Conservation (phyloP, 2,113 vertebrate genomes). For the Sinocyclocheilus rhinocerous region DNA sequence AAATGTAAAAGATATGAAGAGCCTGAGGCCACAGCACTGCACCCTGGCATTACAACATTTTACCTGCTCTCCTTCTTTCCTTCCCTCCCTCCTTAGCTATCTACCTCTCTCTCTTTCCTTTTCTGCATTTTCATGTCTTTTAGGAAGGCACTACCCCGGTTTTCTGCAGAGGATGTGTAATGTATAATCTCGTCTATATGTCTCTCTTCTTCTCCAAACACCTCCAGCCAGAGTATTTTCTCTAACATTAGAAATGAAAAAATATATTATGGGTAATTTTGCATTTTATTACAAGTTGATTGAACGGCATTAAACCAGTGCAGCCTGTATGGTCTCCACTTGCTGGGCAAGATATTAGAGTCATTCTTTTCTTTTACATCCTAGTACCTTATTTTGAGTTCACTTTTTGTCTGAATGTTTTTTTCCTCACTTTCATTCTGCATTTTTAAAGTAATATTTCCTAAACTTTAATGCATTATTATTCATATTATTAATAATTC, state of each 20-base stretch:
- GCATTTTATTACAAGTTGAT: conserved; percentile 13
- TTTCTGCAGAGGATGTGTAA: background rate
- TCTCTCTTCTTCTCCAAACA: background rate
- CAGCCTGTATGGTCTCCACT: conserved; percentile 5
- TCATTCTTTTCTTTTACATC: conserved; percentile 32
- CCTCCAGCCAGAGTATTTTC: conserved; percentile 7
- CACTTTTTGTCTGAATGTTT: background rate
- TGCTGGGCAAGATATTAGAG: conserved; percentile 26
- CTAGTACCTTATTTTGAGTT: conserved; percentile 16
- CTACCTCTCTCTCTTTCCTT: conserved; percentile 44
- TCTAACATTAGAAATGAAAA: background rate
- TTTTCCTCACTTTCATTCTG: background rate
- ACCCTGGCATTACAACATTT: conserved; percentile 66
- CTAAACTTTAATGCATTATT: background rate
- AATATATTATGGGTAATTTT: conserved; percentile 9
- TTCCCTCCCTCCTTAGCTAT: background rate
- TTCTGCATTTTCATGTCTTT: background rate
- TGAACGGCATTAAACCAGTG: background rate
- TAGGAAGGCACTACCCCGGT: background rate
- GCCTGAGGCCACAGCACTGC: conserved; percentile 76
- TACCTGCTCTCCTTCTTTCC: conserved; percentile 22
- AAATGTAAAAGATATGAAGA: conserved; percentile 88
- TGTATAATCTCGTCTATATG: background rate
- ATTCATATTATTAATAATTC: background rate
- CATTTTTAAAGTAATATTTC: background rate